A percentile compares a stretch with the other conserved stretches of the same genome.
Conservation (phyloP, 2,113 vertebrate genomes). For the Corynorhinus townsendii region DNA sequence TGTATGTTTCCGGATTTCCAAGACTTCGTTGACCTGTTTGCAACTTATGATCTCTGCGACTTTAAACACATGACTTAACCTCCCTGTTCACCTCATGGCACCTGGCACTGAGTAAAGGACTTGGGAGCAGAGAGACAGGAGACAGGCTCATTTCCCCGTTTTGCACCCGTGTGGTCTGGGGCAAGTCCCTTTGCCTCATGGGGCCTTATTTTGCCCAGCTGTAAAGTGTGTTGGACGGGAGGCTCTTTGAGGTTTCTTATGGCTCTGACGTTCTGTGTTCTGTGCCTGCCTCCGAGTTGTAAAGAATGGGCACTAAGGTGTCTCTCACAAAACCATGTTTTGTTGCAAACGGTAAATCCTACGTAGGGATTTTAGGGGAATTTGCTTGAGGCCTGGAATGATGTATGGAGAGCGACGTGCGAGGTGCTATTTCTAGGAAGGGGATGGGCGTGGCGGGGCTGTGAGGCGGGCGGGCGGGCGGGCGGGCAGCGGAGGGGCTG, state of each 20-base stretch:
- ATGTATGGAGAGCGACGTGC: not conserved
- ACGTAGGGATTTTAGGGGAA: not conserved
- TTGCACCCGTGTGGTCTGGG: not conserved
- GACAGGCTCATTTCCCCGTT: not conserved
- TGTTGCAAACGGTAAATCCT: not conserved
- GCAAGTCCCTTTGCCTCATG: not conserved
- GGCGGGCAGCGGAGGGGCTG: not conserved
- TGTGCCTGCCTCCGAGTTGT: not conserved
- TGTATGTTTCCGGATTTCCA: not conserved
- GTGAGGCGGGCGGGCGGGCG: not conserved
- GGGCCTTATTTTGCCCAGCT: not conserved
- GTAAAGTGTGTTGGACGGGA: not conserved
- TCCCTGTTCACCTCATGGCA: not conserved
- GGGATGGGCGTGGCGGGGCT: constrained; percentile 55
- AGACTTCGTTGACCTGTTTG: not conserved
- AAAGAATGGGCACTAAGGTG: constrained; percentile 20
- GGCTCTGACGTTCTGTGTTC: not conserved
- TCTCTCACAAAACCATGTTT: constrained; percentile 43
- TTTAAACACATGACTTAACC: not conserved
- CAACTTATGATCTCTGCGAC: not conserved
- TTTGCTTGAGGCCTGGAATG: not conserved
- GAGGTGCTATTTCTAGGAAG: constrained; percentile 17
- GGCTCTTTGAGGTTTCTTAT: not conserved
- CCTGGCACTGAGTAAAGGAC: not conserved
- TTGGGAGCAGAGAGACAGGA: not conserved